These are phyloP conservation scores for Daubentonia madagascariensis DNA, from an alignment of 2,113 vertebrate species.

Conservation along the genomic window DNA sequence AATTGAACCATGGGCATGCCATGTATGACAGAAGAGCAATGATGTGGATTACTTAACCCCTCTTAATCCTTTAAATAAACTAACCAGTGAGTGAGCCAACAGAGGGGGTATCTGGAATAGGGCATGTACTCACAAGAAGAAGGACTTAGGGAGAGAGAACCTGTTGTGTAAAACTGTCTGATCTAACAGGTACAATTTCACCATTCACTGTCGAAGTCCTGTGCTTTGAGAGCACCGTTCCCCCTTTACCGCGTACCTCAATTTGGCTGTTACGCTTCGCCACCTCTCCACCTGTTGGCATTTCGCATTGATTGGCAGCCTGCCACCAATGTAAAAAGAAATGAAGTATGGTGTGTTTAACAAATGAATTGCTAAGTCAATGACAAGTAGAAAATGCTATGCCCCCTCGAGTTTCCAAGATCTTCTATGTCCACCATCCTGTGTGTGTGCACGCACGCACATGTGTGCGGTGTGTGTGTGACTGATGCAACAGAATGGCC, in stretches of 20 bases:
- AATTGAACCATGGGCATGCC: background rate
- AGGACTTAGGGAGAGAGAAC: background rate
- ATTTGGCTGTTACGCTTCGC: fast-evolving
- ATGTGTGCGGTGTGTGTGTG: fast-evolving
- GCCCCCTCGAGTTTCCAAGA: background rate
- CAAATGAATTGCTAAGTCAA: background rate
- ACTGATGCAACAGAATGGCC: background rate
- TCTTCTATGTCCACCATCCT: too few relatives aligned
- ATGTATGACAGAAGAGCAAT: background rate
- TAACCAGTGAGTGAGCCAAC: too few relatives aligned
- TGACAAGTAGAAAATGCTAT: background rate
- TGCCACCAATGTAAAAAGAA: background rate
- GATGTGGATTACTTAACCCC: fast-evolving
- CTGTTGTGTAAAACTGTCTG: background rate
- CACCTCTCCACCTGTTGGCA: background rate
- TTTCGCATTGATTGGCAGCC: background rate
- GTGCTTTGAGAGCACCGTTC: background rate
- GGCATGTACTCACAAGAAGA: too few relatives aligned
- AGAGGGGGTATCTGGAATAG: background rate
- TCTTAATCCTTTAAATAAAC: background rate
- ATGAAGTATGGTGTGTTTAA: background rate
- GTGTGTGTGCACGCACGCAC: background rate
- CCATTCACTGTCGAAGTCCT: background rate
- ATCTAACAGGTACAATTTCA: background rate
- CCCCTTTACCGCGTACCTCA: too few relatives aligned